A percentile compares a stretch with the other conserved stretches of the same genome.
Conservation (phyloP, 2,797 vertebrate species). For the Hoplostethus mediterraneus region DNA sequence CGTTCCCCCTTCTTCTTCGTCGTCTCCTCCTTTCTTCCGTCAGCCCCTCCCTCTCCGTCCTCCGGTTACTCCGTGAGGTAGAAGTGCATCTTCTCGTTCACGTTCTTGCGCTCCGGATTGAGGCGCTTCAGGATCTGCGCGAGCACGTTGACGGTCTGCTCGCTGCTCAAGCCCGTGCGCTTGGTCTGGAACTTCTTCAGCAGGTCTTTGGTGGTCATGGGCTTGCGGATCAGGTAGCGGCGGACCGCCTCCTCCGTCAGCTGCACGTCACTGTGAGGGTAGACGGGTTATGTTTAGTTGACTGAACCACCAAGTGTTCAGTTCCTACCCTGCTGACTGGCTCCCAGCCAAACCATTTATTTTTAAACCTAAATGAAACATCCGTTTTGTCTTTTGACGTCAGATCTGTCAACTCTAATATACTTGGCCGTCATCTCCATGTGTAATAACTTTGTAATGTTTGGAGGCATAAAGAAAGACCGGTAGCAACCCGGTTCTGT, state of each 20-base stretch:
- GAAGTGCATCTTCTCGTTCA: conserved; percentile 96
- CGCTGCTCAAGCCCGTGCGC: conserved; percentile 93
- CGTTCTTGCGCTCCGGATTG: conserved; percentile 93
- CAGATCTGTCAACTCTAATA: neutral
- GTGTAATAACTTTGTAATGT: neutral
- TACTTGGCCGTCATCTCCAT: neutral
- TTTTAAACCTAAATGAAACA: neutral
- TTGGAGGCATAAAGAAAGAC: neutral
- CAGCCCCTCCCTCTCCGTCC: neutral
- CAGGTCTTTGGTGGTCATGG: conserved; percentile 96
- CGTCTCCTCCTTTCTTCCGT: neutral
- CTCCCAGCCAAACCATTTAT: neutral
- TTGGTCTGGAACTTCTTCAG: conserved; percentile 98
- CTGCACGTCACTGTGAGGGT: conserved; percentile 88
- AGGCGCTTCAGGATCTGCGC: conserved; percentile 96
- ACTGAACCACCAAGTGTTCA: no score
- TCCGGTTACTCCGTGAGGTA: conserved; percentile 91
- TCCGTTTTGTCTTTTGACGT: neutral
- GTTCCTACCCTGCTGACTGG: no score
- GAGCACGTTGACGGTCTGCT: conserved; percentile 94
- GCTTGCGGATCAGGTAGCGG: conserved; percentile 93
- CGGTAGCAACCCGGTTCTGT: conserved; percentile 9
- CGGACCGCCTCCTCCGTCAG: conserved; percentile 93
- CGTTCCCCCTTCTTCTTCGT: no score
- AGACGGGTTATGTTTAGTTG: no score